These are phyloP conservation scores for Sebastes iracundus DNA, from an alignment of 2,797 vertebrate species.

Conservation along the genomic window DNA sequence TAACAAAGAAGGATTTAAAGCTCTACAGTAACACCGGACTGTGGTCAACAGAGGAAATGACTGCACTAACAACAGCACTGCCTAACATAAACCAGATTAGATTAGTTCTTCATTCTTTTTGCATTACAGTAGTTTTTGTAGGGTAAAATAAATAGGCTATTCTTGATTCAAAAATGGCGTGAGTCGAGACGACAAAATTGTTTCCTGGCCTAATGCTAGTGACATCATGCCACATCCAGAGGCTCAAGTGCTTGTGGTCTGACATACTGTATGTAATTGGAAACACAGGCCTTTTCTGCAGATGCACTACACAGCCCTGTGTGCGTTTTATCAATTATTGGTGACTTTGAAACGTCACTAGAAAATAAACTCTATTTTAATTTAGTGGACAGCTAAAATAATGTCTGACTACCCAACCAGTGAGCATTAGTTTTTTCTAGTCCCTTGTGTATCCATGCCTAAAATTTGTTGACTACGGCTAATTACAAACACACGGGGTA, in stretches of 20 bases:
- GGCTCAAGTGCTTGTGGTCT: constrained; percentile 53
- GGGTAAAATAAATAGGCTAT: constrained; percentile 42
- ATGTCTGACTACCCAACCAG: constrained; percentile 29
- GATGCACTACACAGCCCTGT: constrained; percentile 20
- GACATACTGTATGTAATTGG: constrained; percentile 49
- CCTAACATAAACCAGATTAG: constrained; percentile 15
- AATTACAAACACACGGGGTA: constrained; percentile 58
- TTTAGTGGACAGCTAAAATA: constrained; percentile 40
- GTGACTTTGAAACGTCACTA: constrained; percentile 21
- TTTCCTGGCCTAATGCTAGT: constrained; percentile 59
- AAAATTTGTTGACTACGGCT: constrained; percentile 25
- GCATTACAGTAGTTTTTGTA: constrained; percentile 30
- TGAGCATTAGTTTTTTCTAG: constrained; percentile 20
- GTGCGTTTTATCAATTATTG: constrained; percentile 66
- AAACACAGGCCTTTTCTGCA: constrained; percentile 31
- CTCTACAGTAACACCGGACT: constrained; percentile 13
- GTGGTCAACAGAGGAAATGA: constrained; percentile 35
- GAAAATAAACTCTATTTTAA: constrained; percentile 51
- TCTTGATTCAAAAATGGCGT: constrained; percentile 24
- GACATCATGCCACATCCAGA: constrained; percentile 75
- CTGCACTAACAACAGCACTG: background rate
- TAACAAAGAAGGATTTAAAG: background rate
- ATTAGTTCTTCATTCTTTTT: background rate
- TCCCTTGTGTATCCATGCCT: constrained; percentile 6
- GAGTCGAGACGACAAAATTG: constrained; percentile 33